A percentile compares a stretch with the other conserved stretches of the same genome.
Conservation (phyloP, 2,113 vertebrate genomes). For the Trematocara unimaculatum region DNA sequence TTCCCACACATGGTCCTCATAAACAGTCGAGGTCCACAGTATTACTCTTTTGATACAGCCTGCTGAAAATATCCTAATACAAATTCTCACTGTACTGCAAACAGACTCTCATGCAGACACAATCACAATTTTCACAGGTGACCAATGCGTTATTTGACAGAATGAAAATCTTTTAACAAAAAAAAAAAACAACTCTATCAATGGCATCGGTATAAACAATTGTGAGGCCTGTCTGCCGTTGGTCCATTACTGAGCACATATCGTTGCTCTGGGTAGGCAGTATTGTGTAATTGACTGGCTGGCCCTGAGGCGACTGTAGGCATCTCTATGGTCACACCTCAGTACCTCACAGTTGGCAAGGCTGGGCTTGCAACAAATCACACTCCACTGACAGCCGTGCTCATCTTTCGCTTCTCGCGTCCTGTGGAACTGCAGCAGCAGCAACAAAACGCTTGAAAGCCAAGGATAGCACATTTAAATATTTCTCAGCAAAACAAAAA, state of each 20-base stretch:
- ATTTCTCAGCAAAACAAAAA: constrained; percentile 18
- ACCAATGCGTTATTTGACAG: background rate
- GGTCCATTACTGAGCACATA: constrained; percentile 57
- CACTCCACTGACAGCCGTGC: constrained; percentile 50
- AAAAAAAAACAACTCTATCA: background rate
- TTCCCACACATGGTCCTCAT: constrained; percentile 67
- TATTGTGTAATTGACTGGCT: constrained; percentile 71
- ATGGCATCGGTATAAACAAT: background rate
- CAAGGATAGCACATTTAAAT: constrained; percentile 46
- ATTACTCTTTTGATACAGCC: background rate
- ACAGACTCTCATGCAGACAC: background rate
- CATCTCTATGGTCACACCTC: constrained; percentile 66
- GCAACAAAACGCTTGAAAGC: constrained; percentile 32
- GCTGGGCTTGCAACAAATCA: constrained; percentile 66
- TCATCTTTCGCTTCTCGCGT: constrained; percentile 29
- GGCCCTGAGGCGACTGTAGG: constrained; percentile 67
- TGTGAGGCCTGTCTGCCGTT: constrained; percentile 22
- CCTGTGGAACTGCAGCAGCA: constrained; percentile 44
- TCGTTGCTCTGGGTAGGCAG: constrained; percentile 55
- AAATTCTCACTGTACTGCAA: background rate
- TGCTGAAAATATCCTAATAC: background rate
- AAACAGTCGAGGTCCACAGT: constrained; percentile 36
- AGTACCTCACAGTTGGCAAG: constrained; percentile 67
- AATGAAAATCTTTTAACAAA: background rate
- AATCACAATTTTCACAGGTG: background rate